phyloP scores from a whole-genome alignment of 2,113 vertebrate genomes.

The Ailuropoda melanoleuca region DNA sequence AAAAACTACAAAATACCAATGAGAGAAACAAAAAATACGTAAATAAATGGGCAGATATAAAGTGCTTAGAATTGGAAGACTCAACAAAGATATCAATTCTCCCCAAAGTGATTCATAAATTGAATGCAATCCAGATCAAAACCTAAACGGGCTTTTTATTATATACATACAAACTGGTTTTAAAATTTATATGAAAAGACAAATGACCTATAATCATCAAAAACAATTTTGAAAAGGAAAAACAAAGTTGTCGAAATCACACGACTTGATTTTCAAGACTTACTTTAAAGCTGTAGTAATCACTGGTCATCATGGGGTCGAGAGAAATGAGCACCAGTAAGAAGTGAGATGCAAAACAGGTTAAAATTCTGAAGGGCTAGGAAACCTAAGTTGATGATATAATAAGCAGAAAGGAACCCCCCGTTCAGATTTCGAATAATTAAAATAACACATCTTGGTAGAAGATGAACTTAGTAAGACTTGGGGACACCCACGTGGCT shows the following conservation, averaged over 20 bases:
- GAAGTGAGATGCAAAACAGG: not conserved
- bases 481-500: not conserved
- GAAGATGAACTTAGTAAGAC: not conserved
- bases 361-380: not conserved
- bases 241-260: not conserved
- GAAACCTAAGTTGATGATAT: not conserved
- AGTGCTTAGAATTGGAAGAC: not conserved
- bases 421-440: not conserved
- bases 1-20: not conserved
- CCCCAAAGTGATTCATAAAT: not conserved
- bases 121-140: not conserved
- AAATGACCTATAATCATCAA: not conserved
- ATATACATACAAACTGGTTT: not conserved
- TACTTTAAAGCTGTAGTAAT: not conserved
- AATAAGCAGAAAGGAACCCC: not conserved
- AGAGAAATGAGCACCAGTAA: not conserved
- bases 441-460: not conserved
- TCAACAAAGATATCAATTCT: not conserved
- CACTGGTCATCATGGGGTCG: too few relatives aligned
- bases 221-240: not conserved
- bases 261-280: not conserved
- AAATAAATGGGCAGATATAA: not conserved
- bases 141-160: not conserved
- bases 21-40: not conserved
- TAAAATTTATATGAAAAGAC: not conserved